Conservation (phyloP, 2,113 vertebrate species). For the Plecturocebus donacophilus region DNA sequence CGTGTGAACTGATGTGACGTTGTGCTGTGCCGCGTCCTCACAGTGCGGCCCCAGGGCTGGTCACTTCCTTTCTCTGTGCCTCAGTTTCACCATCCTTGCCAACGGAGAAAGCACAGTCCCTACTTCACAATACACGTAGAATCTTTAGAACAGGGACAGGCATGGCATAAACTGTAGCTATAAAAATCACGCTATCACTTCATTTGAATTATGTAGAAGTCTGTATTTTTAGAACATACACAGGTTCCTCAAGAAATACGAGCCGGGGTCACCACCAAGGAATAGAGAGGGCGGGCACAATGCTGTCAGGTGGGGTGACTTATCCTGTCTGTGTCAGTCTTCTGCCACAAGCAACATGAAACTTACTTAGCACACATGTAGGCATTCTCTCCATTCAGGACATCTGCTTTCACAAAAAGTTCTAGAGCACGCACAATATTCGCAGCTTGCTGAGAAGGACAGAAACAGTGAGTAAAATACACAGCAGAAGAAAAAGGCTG, state of each 20-base stretch:
- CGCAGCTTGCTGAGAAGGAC: constrained; percentile 88
- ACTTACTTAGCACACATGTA: constrained; percentile 97
- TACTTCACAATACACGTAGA: fast-evolving
- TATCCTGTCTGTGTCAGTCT: fast-evolving
- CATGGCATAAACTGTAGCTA: fast-evolving
- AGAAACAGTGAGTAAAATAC: background rate
- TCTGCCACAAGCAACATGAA: fast-evolving
- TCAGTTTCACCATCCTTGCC: background rate
- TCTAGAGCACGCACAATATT: constrained; percentile 94
- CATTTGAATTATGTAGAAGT: fast-evolving
- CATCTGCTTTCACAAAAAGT: constrained; percentile 94
- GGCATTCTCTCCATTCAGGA: constrained; percentile 94
- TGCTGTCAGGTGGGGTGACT: fast-evolving
- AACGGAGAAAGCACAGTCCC: fast-evolving
- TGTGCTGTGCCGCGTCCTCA: background rate
- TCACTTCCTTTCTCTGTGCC: background rate
- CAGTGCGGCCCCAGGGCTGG: background rate
- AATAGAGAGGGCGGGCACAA: fast-evolving
- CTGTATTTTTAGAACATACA: fast-evolving
- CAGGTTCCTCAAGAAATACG: fast-evolving
- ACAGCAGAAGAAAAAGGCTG: background rate
- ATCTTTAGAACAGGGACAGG: too few species aligned
- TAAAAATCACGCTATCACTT: fast-evolving
- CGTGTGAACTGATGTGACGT: background rate
- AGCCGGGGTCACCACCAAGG: background rate